Evolutionary conservation across 2,888 invertebrate genomes (phyloP).

Genomic region (Merodon equestris): DNA sequence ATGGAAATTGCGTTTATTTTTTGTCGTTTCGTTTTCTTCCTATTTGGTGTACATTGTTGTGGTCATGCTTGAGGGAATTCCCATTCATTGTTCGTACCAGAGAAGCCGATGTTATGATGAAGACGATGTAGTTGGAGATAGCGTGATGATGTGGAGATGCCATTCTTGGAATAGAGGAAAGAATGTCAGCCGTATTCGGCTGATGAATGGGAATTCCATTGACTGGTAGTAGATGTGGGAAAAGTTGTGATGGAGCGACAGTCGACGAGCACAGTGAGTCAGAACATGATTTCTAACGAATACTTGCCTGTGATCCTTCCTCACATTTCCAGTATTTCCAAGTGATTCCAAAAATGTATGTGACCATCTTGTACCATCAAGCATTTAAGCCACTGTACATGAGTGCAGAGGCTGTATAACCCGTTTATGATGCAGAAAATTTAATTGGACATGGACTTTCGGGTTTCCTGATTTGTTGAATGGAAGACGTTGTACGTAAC

Average conservation of each 20-base stretch:
- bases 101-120: constrained; percentile 6
- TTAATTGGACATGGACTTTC: constrained; percentile 28
- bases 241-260: too few species aligned
- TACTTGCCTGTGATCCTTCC: too few species aligned
- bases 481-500: not conserved
- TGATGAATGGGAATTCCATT: constrained; percentile 47
- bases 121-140: constrained; percentile 11
- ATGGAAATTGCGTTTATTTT: constrained; percentile 51
- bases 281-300: too few species aligned
- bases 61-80: constrained; percentile 58
- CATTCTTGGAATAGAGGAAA: constrained; percentile 31
- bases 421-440: constrained; percentile 1
- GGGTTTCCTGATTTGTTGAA: not conserved
- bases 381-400: too few species aligned
- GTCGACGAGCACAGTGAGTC: too few species aligned
- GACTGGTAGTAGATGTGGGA: too few species aligned
- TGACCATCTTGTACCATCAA: too few species aligned
- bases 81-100: constrained; percentile 63
- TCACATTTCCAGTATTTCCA: too few species aligned
- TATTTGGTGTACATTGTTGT: constrained; percentile 59
- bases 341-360: too few species aligned
- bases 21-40: not conserved
- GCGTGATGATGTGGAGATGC: not conserved
- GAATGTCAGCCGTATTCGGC: constrained; percentile 51
- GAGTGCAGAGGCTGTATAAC: too few species aligned